Conservation (phyloP, 2,797 vertebrate genomes). For the Danionella dracula region DNA sequence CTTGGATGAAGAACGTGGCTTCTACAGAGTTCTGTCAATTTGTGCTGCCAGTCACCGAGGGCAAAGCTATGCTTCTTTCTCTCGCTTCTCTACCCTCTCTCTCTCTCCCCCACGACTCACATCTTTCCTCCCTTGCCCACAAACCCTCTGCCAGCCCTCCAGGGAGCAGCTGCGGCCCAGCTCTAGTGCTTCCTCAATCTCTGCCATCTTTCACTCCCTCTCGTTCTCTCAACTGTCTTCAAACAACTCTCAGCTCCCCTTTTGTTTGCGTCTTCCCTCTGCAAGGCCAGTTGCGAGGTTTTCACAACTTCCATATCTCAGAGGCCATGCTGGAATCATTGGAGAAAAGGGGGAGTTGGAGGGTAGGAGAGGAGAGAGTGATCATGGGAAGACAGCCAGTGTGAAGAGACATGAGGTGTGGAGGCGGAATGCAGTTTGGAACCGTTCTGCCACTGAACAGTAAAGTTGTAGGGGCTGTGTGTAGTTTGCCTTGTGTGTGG, state of each 20-base stretch:
- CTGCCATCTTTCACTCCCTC: constrained; percentile 25
- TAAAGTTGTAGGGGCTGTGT: constrained; percentile 44
- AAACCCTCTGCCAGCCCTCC: constrained; percentile 41
- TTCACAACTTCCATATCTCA: constrained; percentile 48
- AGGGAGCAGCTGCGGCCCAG: constrained; percentile 44
- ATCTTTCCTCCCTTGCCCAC: constrained; percentile 6
- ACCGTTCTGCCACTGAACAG: constrained; percentile 46
- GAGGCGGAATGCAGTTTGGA: constrained; percentile 50
- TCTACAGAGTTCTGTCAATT: constrained; percentile 43
- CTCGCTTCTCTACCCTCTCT: constrained; percentile 6
- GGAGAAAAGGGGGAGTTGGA: background rate
- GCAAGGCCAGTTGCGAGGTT: constrained; percentile 47
- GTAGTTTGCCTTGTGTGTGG: constrained; percentile 41
- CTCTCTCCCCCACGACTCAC: background rate
- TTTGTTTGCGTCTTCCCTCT: constrained; percentile 48
- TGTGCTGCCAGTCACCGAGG: constrained; percentile 18
- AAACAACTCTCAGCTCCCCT: constrained; percentile 48
- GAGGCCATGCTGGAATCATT: constrained; percentile 40
- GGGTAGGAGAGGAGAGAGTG: constrained; percentile 2
- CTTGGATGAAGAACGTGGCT: constrained; percentile 42
- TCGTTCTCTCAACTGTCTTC: constrained; percentile 39
- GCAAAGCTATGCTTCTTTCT: constrained; percentile 16
- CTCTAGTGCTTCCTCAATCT: constrained; percentile 21
- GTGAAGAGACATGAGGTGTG: constrained; percentile 48
- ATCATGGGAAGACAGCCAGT: constrained; percentile 39